Evolutionary conservation across 92 coral and sea anemone species (phyloP), one percentile per base, ranked within the genome.

Genomic region (Virgularia gustaviana): DNA sequence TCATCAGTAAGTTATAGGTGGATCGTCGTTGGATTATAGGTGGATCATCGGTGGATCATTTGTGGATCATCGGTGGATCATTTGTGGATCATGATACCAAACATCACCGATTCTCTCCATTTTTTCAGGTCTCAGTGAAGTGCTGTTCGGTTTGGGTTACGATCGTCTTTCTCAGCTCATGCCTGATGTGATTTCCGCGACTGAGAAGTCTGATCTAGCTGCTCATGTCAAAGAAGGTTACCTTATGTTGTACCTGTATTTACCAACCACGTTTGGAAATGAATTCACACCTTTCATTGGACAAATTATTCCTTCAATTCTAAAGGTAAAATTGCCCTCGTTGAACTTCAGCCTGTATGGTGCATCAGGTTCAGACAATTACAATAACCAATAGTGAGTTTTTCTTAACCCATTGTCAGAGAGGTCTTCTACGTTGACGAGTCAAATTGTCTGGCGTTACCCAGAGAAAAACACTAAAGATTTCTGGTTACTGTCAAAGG

Each of bases 181-280:
- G 90, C 98, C 98, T 56, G 98, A 92, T 66, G 94, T 92, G 57
- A 90, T 92, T 15, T 59, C 96, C 23, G 88, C 98, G 1, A 92
- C 98, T 18, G 90, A 83, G 68, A 90, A 81, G 53, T 42, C 77
- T 19, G 98, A 92, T 57, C 76, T 92, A 23, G 90, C 98, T 5
- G 82, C 98, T 9, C 98, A 92, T 39, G 88, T 92, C 72, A 83
- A 84, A 36, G 98, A 92, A 57, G 98, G 98, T 3, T 92, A 92
- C 74, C 87, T 92, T 32, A 86, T 92, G 98, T 45, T 92, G 60
- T 92, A 92, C 78, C 90, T 92, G 65, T 92, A 92, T 73, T 78
- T 92, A 33, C 98, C 98, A 12, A 58, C 92, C 0, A 77, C 96
- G 6, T 92, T 92, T 59, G 90, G 86, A 49, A 80, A 78, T 12